Evolutionary conservation across 53 echinoderm and acorn worm species (phyloP).

Genomic region (Mesocentrotus franciscanus): DNA sequence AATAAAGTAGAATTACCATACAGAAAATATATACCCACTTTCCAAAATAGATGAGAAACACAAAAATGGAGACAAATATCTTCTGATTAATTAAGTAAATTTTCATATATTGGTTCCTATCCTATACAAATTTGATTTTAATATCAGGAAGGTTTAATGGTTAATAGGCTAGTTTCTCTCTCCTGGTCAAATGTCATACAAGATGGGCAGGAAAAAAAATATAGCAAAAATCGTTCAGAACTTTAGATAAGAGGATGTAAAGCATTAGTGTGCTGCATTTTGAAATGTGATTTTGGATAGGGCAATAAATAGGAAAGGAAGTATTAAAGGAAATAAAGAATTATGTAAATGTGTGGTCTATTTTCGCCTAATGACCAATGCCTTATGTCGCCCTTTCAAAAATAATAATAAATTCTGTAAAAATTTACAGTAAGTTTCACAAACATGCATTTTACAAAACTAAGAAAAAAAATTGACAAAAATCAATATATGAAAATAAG

Average conservation of each 20-base stretch:
- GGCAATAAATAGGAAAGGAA: background rate
- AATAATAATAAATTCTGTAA: background rate
- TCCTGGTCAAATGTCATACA: background rate
- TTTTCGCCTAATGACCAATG: background rate
- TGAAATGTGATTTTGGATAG: background rate
- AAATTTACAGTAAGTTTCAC: background rate
- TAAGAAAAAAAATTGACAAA: background rate
- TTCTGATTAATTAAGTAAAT: background rate
- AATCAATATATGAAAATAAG: background rate
- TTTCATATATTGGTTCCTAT: background rate
- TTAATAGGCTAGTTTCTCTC: background rate
- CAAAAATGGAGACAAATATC: background rate
- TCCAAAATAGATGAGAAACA: background rate
- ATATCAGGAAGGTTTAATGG: background rate
- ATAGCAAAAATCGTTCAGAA: background rate
- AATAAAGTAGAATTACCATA: background rate
- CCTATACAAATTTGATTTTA: background rate
- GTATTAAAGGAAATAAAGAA: background rate
- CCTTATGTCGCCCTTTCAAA: background rate
- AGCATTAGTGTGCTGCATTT: constrained; percentile 35
- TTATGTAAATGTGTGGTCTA: background rate
- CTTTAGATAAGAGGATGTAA: background rate
- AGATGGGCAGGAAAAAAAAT: background rate
- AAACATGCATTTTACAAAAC: background rate
- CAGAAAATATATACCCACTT: background rate